Base-by-base conservation (phyloP, 2,888 invertebrate genomes). In the Hoplodrina blanda region DNA sequence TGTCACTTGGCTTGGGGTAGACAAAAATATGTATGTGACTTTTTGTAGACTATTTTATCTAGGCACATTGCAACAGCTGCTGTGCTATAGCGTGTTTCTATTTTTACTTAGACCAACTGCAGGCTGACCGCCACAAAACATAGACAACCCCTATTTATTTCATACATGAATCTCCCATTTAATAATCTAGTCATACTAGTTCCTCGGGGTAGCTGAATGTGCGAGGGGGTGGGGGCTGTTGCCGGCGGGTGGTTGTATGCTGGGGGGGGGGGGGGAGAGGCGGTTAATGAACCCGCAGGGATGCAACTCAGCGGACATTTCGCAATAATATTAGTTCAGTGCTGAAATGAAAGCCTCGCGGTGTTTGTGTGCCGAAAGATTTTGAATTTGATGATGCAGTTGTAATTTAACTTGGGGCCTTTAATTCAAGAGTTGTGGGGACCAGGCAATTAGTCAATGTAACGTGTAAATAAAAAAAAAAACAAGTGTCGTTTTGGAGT, bases 241-340 rank as follows among this genome's bases (percentile, higher is more conserved):
- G 91, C 61, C 50, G 52, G 20, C 25, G n/a, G 19, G 71, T 33
- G 71, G 69, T 70, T 64, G 80, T 46, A 17, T 46, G 46, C 17
- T 17, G 50, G 37, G 37, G 1, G 8, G 73, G 65, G 65, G 70
- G 71, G 78, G 80, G 70, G 79, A 79, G 82, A 83, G 71, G 81
- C 88, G 93, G 92, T 91, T 93, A 94, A 94, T 94, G 94, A 94
- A 94, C 93, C 91, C 89, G 83, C 87, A 84, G 91, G 90, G 93
- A 92, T 92, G 91, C 92, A 91, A 85, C 89, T 86, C 88, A 87
- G 86, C 90, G 89, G 89, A 89, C 83, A 89, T 87, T 87, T 87
- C 87, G 88, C 89, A 90, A 91, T 91, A 91, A 93, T 94, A 94
- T 93, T 94, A 92, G 92, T 91, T 91, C 89, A 89, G 89, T 79